phyloP scores from a whole-genome alignment of 1,140 invertebrate genomes.

The Solenopsis invicta region DNA sequence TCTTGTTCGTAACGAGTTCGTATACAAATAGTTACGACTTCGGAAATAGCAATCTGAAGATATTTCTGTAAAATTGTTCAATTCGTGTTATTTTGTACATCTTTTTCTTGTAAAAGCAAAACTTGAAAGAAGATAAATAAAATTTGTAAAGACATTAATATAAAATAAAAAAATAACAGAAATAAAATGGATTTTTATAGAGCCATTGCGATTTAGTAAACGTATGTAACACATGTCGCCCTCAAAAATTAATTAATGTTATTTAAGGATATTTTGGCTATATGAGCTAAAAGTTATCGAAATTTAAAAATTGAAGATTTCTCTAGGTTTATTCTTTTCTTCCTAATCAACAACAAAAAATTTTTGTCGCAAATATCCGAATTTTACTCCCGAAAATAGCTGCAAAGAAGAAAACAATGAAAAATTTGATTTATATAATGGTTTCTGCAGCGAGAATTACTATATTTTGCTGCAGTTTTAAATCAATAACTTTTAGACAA shows the following conservation, averaged over 20 bases:
- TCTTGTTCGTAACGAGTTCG: neutral
- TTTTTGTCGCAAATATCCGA: too few relatives aligned
- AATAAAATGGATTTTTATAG: neutral
- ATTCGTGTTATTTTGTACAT: neutral
- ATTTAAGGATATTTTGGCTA: neutral
- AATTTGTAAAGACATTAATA: neutral
- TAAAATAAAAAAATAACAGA: constrained; percentile 7
- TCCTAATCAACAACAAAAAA: too few relatives aligned
- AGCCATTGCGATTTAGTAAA: neutral
- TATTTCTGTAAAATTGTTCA: neutral
- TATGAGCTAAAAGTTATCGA: too few relatives aligned
- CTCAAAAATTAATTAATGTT: constrained; percentile 6
- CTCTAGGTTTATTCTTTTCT: too few relatives aligned
- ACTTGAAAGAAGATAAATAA: neutral
- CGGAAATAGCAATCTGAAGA: neutral
- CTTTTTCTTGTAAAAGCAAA: neutral
- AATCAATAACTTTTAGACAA: too few relatives aligned
- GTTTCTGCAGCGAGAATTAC: too few relatives aligned
- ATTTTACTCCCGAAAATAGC: too few relatives aligned
- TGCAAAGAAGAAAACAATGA: too few relatives aligned
- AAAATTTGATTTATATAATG: too few relatives aligned
- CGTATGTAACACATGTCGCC: neutral
- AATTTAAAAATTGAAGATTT: too few relatives aligned
- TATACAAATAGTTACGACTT: neutral
- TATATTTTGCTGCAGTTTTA: too few relatives aligned